A percentile compares a stretch with the other conserved stretches of the same genome.
phyloP scores from a whole-genome alignment of 2,888 invertebrate species.

The Pristionchus fissidentatus region DNA sequence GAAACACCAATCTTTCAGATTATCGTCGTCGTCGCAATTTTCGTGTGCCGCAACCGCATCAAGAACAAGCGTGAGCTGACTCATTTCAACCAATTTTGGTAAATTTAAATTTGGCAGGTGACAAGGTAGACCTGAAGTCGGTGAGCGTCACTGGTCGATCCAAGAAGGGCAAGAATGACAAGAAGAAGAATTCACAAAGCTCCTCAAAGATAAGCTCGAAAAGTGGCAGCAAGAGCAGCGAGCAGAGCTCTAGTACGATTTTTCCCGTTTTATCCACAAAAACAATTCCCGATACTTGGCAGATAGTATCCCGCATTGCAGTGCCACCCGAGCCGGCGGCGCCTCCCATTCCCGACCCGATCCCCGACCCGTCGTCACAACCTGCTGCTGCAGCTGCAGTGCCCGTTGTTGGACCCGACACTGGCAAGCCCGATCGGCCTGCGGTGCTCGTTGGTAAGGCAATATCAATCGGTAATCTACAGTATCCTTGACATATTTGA shows the following conservation, averaged over 20 bases:
- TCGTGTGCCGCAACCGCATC: background rate
- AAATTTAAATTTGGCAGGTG: background rate
- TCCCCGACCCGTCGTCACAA: background rate
- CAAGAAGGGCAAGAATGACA: background rate
- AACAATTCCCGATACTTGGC: too few relatives aligned
- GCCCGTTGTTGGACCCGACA: constrained; percentile 2
- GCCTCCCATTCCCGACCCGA: constrained; percentile 9
- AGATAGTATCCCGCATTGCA: background rate
- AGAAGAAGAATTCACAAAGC: background rate
- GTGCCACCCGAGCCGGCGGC: constrained; percentile 3
- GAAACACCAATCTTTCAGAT: background rate
- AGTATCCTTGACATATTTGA: background rate
- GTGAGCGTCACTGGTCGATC: background rate
- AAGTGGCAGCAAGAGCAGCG: constrained; percentile 26
- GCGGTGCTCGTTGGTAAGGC: constrained; percentile 14
- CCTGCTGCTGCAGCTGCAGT: too few relatives aligned
- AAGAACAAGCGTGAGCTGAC: constrained; percentile 11
- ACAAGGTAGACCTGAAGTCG: constrained; percentile 12
- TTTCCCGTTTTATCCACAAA: too few relatives aligned
- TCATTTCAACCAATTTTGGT: too few relatives aligned
- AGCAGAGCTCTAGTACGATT: too few relatives aligned
- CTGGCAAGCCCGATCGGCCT: constrained; percentile 32
- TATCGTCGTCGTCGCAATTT: background rate
- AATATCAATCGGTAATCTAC: background rate
- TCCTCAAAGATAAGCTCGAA: constrained; percentile 1